Percentiles rank a stretch among this genome's conserved stretches.
Evolutionary conservation across 2,797 vertebrate species (phyloP).

Genomic region (Enteromius viviparus): DNA sequence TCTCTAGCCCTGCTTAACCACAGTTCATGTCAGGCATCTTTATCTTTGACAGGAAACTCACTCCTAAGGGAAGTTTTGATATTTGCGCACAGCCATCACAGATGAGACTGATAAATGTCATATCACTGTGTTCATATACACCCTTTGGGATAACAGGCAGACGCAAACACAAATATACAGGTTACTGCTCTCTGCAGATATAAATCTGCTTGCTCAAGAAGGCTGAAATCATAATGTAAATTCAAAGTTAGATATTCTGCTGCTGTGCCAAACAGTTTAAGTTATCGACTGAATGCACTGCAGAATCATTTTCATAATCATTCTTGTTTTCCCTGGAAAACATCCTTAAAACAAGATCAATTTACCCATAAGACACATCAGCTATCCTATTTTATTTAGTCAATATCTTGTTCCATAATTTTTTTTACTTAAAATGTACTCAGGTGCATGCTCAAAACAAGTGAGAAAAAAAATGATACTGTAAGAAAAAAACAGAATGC

Average conservation of each 20-base stretch:
- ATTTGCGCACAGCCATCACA: conserved; percentile 21
- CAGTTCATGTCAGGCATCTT: conserved; percentile 10
- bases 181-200: conserved; percentile 23
- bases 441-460: background rate
- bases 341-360: background rate
- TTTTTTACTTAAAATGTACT: background rate
- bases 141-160: conserved; percentile 25
- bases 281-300: background rate
- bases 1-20: background rate
- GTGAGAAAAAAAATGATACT: background rate
- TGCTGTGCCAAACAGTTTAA: background rate
- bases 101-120: conserved; percentile 46
- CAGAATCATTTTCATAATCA: background rate
- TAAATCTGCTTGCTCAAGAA: background rate
- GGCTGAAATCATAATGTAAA: background rate
- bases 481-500: background rate
- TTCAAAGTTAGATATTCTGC: conserved; percentile 12
- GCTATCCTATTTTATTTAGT: background rate
- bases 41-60: conserved; percentile 18
- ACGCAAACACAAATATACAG: conserved; percentile 19
- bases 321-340: background rate
- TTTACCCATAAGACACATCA: background rate
- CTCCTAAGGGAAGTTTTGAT: conserved; percentile 27
- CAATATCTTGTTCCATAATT: background rate
- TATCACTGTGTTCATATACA: conserved; percentile 8